Conservation (phyloP, 1,140 invertebrate genomes). For the Panulirus ornatus region DNA sequence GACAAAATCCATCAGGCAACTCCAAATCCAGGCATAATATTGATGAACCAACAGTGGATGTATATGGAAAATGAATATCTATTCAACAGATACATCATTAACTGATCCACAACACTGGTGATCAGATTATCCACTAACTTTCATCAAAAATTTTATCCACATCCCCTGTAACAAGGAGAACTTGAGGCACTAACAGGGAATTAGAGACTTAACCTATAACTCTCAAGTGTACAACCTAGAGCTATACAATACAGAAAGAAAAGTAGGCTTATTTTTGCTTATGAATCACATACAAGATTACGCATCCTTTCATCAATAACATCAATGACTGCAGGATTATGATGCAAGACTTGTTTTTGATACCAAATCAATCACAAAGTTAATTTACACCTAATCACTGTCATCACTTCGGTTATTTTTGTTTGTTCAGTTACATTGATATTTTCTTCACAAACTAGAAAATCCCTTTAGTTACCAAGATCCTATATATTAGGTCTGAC, state of each 20-base stretch:
- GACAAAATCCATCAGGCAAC: background rate
- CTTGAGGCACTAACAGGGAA: constrained; percentile 38
- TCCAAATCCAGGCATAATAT: background rate
- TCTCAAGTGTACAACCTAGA: background rate
- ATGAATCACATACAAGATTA: constrained; percentile 3
- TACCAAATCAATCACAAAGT: background rate
- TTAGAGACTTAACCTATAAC: constrained; percentile 19
- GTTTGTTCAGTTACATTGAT: background rate
- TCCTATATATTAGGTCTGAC: background rate
- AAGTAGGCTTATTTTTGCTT: background rate
- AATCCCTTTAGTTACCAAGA: background rate
- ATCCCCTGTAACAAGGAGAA: constrained; percentile 35
- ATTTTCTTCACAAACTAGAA: background rate
- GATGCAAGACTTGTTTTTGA: background rate
- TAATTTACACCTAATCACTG: background rate
- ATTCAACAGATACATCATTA: background rate
- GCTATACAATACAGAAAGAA: background rate
- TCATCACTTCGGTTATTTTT: background rate
- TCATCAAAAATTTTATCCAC: background rate
- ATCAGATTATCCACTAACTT: background rate
- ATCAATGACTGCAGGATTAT: background rate
- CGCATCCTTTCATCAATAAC: background rate
- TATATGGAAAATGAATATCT: constrained; percentile 21
- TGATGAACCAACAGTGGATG: background rate
- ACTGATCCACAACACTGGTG: background rate